phyloP scores from a whole-genome alignment of 1,140 invertebrate genomes.

The Cotesia vestalis region DNA sequence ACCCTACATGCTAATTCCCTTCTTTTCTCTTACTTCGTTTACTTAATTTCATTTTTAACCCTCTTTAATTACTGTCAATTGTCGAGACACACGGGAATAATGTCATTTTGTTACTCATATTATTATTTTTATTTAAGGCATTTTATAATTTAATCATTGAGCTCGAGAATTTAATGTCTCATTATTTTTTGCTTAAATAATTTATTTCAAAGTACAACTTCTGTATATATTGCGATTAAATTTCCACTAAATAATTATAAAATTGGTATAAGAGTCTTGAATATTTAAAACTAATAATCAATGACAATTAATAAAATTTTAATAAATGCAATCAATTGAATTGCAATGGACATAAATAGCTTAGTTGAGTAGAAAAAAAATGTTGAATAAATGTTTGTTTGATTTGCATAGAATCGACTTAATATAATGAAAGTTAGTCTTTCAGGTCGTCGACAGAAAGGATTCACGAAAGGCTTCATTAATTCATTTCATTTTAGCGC shows the following conservation, averaged over 20 bases:
- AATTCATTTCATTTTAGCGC: constrained; percentile 49
- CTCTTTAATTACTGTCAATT: constrained; percentile 65
- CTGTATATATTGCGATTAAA: too few species aligned
- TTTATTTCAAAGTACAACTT: background rate
- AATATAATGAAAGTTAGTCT: constrained; percentile 31
- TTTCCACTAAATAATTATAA: too few species aligned
- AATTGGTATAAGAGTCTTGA: too few species aligned
- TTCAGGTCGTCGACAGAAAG: constrained; percentile 35
- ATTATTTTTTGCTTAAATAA: background rate
- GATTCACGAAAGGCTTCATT: constrained; percentile 46
- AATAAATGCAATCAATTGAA: constrained; percentile 13
- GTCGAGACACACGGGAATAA: constrained; percentile 61
- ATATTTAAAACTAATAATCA: too few species aligned
- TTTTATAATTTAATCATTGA: too few species aligned
- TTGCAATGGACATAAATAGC: background rate
- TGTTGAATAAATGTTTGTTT: constrained; percentile 39
- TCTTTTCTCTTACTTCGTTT: constrained; percentile 54
- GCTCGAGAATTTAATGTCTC: too few species aligned
- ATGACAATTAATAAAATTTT: background rate
- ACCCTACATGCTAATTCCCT: constrained; percentile 58
- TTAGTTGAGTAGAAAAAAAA: constrained; percentile 27
- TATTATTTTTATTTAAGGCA: background rate
- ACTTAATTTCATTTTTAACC: constrained; percentile 61
- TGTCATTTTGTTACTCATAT: constrained; percentile 53
- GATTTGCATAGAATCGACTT: constrained; percentile 49